phyloP scores from a whole-genome alignment of 1,140 invertebrate genomes.

The Carcinoscorpius rotundicauda region DNA sequence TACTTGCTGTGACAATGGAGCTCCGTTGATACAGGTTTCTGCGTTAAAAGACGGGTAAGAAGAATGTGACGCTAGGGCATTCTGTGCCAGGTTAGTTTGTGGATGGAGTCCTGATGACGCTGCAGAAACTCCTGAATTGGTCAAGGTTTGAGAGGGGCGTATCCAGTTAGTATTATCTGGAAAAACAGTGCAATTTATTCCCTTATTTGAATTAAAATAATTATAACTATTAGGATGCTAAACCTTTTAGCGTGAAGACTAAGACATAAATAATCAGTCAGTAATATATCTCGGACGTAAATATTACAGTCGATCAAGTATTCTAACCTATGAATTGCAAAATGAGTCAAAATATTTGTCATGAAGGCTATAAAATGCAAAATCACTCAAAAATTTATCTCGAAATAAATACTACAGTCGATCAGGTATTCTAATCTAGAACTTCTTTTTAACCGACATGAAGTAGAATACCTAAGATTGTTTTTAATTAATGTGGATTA shows the following conservation, averaged over 20 bases:
- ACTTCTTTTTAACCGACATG: too few relatives aligned
- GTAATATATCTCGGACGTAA: too few relatives aligned
- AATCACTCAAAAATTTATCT: too few relatives aligned
- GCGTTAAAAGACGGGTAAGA: constrained; percentile 1
- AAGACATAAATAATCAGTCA: not conserved
- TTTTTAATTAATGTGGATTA: too few relatives aligned
- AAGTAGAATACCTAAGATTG: too few relatives aligned
- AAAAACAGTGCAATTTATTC: not conserved
- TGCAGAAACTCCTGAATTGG: not conserved
- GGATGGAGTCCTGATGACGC: not conserved
- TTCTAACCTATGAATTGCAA: too few relatives aligned
- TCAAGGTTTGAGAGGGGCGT: not conserved
- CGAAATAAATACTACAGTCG: too few relatives aligned
- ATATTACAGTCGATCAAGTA: too few relatives aligned
- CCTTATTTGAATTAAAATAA: not conserved
- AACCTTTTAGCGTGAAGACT: not conserved
- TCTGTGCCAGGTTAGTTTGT: constrained; percentile 4
- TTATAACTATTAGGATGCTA: not conserved
- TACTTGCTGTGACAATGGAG: constrained; percentile 9
- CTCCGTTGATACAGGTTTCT: constrained; percentile 10
- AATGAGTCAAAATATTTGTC: too few relatives aligned
- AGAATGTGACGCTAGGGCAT: constrained; percentile 1
- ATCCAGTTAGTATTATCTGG: constrained; percentile 8
- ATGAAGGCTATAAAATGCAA: too few relatives aligned
- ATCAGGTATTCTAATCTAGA: too few relatives aligned